Evolutionary conservation across 2,888 invertebrate species (phyloP).

Genomic region (Stenurella melanura): DNA sequence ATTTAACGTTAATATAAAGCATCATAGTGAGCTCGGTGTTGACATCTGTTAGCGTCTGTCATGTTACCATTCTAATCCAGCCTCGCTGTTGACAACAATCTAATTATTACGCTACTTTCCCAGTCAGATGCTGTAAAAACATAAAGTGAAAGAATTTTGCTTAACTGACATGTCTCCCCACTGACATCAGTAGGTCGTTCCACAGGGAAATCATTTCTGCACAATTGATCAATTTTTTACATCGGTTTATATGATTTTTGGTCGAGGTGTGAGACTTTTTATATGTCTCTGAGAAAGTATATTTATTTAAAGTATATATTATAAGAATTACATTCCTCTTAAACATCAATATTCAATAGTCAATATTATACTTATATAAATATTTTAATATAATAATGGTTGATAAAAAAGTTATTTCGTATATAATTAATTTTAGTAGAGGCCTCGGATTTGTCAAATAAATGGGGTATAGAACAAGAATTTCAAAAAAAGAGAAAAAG

Average conservation of each 20-base stretch:
- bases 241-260: not conserved
- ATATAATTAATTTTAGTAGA: no score
- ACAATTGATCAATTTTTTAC: conserved; percentile 15
- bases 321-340: no score
- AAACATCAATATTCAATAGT: no score
- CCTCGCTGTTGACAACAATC: conserved; percentile 37
- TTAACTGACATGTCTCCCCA: conserved; percentile 25
- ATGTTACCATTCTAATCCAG: conserved; percentile 15
- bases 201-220: conserved; percentile 20
- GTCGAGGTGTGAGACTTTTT: not conserved
- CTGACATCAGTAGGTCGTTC: conserved; percentile 20
- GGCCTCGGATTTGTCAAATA: no score
- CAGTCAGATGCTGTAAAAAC: conserved; percentile 38
- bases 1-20: conserved; percentile 16
- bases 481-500: no score
- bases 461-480: no score
- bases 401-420: no score
- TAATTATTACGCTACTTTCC: conserved; percentile 43
- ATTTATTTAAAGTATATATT: not conserved
- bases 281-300: not conserved
- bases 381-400: no score
- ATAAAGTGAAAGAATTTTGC: conserved; percentile 33
- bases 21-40: conserved; percentile 22
- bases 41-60: conserved; percentile 30
- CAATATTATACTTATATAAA: no score